Conservation (phyloP, 1,140 invertebrate genomes). For the Zaprionus ornatus region DNA sequence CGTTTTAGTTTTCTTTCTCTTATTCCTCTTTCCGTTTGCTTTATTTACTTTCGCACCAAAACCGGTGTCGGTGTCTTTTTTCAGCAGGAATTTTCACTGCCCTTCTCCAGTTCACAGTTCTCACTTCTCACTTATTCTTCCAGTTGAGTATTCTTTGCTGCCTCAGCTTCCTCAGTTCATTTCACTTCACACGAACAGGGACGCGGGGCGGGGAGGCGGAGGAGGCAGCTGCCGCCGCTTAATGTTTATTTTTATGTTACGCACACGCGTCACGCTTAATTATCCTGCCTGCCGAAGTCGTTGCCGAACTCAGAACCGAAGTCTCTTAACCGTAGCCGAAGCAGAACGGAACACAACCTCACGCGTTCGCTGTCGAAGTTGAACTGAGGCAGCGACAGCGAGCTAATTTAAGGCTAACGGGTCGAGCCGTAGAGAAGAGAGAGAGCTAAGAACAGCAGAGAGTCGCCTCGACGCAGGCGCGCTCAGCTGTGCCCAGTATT, state of each 20-base stretch:
- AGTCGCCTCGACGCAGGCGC: conserved; percentile 52
- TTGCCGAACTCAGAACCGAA: neutral
- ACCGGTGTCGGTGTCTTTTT: conserved; percentile 55
- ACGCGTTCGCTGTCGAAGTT: conserved; percentile 53
- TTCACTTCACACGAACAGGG: conserved; percentile 14
- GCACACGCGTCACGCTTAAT: conserved; percentile 80
- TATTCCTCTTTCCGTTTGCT: conserved; percentile 41
- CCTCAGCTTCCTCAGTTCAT: neutral
- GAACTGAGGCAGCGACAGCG: conserved; percentile 54
- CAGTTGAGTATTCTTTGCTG: neutral
- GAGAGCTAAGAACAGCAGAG: neutral
- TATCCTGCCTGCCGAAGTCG: conserved; percentile 49
- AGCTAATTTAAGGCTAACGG: conserved; percentile 58
- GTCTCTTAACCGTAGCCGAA: neutral
- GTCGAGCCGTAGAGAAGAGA: neutral
- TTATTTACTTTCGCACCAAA: conserved; percentile 45
- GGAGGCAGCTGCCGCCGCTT: conserved; percentile 48
- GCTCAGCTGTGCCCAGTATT: conserved; percentile 39
- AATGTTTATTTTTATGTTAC: conserved; percentile 79
- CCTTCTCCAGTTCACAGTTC: neutral
- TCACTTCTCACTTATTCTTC: neutral
- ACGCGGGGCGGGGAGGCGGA: neutral
- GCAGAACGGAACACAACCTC: conserved; percentile 38
- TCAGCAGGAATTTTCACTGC: conserved; percentile 44
- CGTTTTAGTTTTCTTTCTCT: conserved; percentile 35